Evolutionary conservation across 2,113 vertebrate genomes (phyloP), one percentile per base, ranked within the genome.

Genomic region (Scalopus aquaticus): DNA sequence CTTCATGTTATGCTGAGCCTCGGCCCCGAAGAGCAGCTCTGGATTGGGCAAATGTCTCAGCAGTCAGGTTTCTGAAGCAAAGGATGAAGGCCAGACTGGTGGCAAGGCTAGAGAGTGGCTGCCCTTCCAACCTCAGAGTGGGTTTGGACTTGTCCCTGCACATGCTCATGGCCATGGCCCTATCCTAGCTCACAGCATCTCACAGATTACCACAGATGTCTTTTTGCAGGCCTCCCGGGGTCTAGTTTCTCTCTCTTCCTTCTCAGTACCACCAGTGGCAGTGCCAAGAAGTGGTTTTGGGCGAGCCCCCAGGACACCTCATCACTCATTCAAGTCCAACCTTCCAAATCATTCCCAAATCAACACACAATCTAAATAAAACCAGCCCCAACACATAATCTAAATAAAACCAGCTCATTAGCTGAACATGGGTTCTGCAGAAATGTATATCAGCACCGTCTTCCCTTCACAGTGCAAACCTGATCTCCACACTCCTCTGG

Each of bases 241-340:
- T 70, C 32, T 22, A 37, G 39, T 42, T 86, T 77, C 77, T 95
- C 78, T 93, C 77, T 73, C 42, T 88, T 90, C 54, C 32, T 30
- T 85, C 24, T 70, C 78, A 94, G 70, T 39, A 15, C 32, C n/a
- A 73, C 37, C 28, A 88, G 32, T 67, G 44, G 39, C 58, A 56
- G 44, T 65, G 74, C 90, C 86, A 94, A 89, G 54, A 60, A 46
- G 94, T 81, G 96, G 84, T 96, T 96, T 95, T 9, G 65, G 84
- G 80, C 95, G 77, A 83, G 37, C 28, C 72, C 92, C 67, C 84
- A 96, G 88, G 81, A 96, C 17, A 88, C 80, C 60, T 96, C 93
- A 70, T 81, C 78, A 90, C 72, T 90, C 44, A 72, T 77, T 91
- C 42, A 80, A 32, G 5, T 46, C 76, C 67, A 94, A 54, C 42